Evolutionary conservation across 2,888 invertebrate species (phyloP).

Genomic region (Cephus nigrinus): DNA sequence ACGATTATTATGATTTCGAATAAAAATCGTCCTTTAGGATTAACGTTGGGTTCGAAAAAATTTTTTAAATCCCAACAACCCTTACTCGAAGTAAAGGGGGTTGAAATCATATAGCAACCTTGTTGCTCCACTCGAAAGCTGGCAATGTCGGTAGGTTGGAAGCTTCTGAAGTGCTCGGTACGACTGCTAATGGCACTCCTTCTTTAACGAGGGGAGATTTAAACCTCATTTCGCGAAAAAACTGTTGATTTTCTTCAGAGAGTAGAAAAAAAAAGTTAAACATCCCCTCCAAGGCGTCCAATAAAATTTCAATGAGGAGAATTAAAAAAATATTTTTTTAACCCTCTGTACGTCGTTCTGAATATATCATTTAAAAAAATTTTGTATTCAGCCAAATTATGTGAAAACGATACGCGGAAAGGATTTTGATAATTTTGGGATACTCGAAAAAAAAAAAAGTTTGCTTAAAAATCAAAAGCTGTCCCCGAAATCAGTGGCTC

Average conservation of each 20-base stretch:
- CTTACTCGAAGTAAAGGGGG: slow-evolving; percentile 1
- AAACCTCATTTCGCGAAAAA: slow-evolving; percentile 57
- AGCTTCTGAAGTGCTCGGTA: slow-evolving; percentile 56
- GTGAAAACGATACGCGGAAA: background rate
- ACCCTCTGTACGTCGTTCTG: background rate
- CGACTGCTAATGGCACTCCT: slow-evolving; percentile 55
- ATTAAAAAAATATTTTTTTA: background rate
- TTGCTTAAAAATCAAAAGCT: slow-evolving; percentile 13
- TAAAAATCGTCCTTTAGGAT: background rate
- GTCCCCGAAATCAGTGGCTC: slow-evolving; percentile 15
- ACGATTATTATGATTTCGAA: background rate
- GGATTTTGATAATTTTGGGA: background rate
- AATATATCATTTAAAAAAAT: background rate
- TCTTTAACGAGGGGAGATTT: slow-evolving; percentile 42
- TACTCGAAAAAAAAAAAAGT: slow-evolving; percentile 17
- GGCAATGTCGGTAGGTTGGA: slow-evolving; percentile 38
- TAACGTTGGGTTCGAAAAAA: background rate
- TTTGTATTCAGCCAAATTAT: background rate
- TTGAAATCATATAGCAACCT: slow-evolving; percentile 12
- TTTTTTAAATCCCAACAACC: background rate
- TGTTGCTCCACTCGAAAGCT: slow-evolving; percentile 45
- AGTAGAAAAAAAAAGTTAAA: background rate
- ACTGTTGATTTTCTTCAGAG: slow-evolving; percentile 54
- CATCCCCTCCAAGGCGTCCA: background rate
- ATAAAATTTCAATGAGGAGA: background rate